Base-by-base conservation (phyloP, 1,140 invertebrate species). In the Gonatopus flavifemur region DNA sequence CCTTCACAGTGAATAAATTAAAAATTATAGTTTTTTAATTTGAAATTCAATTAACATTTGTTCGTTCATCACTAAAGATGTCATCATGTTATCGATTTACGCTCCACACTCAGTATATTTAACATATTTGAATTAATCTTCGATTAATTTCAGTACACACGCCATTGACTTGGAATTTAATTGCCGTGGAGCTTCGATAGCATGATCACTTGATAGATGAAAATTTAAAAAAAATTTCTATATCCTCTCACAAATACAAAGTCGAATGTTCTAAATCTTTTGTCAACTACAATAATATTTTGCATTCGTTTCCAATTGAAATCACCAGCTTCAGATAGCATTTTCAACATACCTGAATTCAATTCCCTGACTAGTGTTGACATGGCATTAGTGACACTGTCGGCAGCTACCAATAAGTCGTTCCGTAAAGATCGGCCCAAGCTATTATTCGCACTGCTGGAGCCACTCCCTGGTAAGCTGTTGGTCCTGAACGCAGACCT, bases 321-420 rank as follows among this genome's bases (percentile, higher is more conserved):
- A 37, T 45, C 32, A 33, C 32, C 32, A 21, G 30, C 38, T 46
- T 49, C 4, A n/a, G 19, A 48, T 42, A 39, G 22, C 39, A 46
- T 19, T 58, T 41, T 32, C 6, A 45, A 62, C 70, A 67, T 81
- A 90, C 88, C 93, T 82, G 93, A 93, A 79, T 97, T 96, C 20
- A 97, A 83, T 83, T 96, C 94, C 76, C 92, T 84, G 43, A 97
- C 94, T 56, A 98, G 85, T 30, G 91, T 94, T 40, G 93, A 96
- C 91, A 98, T 96, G 37, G 94, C 94, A 80, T 93, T 94, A 39
- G 94, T 96, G 42, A 96, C 93, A 39, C 92, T 96, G 78, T 98
- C 93, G 42, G 94, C 93, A 36, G 94, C 93, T 64, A 93, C 88
- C 52, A 95, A 80, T 28, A 95, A 81, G 78, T 96, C 91, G 69